These are phyloP conservation scores for Zosterops pallidus DNA, from an alignment of 2,113 vertebrate genomes.

Conservation along the genomic window DNA sequence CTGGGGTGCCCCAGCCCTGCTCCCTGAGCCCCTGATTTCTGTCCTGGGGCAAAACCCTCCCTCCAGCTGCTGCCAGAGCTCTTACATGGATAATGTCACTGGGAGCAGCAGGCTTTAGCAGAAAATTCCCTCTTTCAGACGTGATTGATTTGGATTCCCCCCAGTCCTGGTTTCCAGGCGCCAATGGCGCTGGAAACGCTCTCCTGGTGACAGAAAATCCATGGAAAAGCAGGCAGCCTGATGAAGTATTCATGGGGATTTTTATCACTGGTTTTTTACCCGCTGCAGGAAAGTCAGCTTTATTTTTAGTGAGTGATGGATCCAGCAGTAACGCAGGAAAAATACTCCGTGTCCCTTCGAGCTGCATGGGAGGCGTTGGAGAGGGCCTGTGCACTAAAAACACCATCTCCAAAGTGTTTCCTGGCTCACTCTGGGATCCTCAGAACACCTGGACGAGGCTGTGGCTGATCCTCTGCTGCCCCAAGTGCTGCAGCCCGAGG, in stretches of 20 bases:
- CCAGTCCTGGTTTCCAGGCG: background rate
- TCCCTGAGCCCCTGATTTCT: accelerated
- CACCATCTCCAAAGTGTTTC: background rate
- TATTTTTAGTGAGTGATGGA: background rate
- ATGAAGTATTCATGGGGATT: conserved; percentile 11
- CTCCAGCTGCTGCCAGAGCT: background rate
- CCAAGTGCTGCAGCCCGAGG: background rate
- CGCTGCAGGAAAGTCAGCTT: background rate
- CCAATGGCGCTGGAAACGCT: background rate
- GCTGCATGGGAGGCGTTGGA: accelerated
- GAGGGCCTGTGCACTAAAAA: background rate
- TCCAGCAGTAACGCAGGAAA: background rate
- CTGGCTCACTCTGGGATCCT: background rate
- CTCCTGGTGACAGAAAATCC: conserved; percentile 20
- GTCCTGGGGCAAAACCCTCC: background rate
- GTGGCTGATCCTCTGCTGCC: background rate
- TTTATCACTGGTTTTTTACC: background rate
- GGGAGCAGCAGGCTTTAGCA: background rate
- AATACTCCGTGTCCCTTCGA: background rate
- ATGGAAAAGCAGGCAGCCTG: conserved; percentile 16
- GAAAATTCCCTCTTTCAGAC: conserved; percentile 18
- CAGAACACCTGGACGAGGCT: background rate
- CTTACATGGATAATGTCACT: accelerated
- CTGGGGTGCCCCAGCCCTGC: background rate
- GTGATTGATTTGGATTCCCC: conserved; percentile 26